Evolutionary conservation across 1,140 invertebrate genomes (phyloP), one percentile per base, ranked within the genome.

Genomic region (Zaprionus camerounensis): DNA sequence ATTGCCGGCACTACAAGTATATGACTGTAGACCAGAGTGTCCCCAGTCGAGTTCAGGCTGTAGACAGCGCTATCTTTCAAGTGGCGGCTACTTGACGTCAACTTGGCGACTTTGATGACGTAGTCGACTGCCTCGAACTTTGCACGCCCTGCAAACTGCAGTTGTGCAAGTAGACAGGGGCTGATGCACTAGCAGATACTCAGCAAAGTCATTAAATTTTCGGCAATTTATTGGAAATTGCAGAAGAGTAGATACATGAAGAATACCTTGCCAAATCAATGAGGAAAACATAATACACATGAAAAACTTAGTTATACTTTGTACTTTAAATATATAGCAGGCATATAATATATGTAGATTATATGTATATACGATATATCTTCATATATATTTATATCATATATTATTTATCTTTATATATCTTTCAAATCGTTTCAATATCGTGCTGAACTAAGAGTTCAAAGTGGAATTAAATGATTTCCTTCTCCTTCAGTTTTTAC

Each of bases 1-100:
- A 84, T 84, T 84, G 79, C 61, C 17, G 24, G 46, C 41, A 15
- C 55, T 46, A 7, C 15, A 6, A 20, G 20, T 17, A 4, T 38
- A 15, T 15, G 36, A 34, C 31, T 34, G 13, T 38, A 4, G 36
- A 5, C 36, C 5, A 17, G 41, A 17, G n/a, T n/a, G n/a, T 46
- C 6, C n/a, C 41, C 36, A 38, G 13, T 38, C 41, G n/a, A 7
- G 11, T 22, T 1, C 5, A n/a, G n/a, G 31, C n/a, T 20, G 2
- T 28, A 68, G 56, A 61, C 64, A 38, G 41, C 36, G 58, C 28
- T 46, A 70, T 56, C 53, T 44, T 44, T 20, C 11, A 75, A 70
- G 72, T 56, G 71, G 36, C 71, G 15, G 65, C 56, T 61, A 66
- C 71, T 67, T 51, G 55, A 61, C 36, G 51, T 65, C 28, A 51